phyloP scores from a whole-genome alignment of 2,797 vertebrate species.

The Nyctibius grandis region DNA sequence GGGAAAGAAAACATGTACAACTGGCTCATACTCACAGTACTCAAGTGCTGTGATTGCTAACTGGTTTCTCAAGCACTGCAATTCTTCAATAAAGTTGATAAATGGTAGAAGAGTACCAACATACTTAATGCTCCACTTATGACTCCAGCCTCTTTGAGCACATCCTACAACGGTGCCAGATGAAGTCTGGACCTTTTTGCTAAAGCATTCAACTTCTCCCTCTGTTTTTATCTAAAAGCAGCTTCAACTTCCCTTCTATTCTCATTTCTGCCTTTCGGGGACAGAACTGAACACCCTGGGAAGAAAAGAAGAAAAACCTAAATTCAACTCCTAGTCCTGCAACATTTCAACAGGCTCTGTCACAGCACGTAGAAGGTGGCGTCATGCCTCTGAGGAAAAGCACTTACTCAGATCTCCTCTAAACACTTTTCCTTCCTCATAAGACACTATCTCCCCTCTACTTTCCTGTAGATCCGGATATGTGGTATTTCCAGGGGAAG shows the following conservation, averaged over 20 bases:
- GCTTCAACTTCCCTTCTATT: not conserved
- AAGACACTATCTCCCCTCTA: not conserved
- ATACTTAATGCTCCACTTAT: not conserved
- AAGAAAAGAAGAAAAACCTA: not conserved
- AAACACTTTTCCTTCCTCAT: not conserved
- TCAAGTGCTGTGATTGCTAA: slow-evolving; percentile 29
- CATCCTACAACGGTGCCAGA: not conserved
- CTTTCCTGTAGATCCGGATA: not conserved
- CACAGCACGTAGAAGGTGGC: not conserved
- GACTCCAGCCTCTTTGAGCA: not conserved
- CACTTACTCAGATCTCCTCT: not conserved
- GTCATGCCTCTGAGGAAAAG: not conserved
- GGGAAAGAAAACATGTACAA: slow-evolving; percentile 44
- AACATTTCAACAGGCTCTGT: not conserved
- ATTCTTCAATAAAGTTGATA: not conserved
- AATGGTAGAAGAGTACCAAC: not conserved
- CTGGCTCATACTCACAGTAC: not conserved
- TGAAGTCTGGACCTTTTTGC: not conserved
- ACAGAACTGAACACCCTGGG: not conserved
- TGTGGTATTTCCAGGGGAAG: not conserved
- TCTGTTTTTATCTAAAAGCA: not conserved
- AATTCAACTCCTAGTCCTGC: not conserved
- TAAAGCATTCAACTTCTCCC: not conserved
- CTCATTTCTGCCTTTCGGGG: not conserved
- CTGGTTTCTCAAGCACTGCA: slow-evolving; percentile 9